Conservation (phyloP, 2,113 vertebrate genomes). For the Pholis gunnellus region DNA sequence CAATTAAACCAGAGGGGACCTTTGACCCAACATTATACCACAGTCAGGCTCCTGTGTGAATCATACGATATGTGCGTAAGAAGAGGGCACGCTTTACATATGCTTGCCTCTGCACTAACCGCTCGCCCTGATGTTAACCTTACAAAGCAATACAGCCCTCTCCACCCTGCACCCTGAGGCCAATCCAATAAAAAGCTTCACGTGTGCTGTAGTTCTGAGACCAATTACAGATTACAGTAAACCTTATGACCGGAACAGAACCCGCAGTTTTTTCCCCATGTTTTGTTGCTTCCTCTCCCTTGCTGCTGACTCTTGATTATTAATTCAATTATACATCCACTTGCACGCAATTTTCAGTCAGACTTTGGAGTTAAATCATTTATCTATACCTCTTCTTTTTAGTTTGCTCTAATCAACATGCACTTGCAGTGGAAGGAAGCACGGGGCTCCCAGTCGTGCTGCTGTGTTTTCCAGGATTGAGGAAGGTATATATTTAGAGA, state of each 20-base stretch:
- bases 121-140: constrained; percentile 66
- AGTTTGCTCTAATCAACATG: constrained; percentile 12
- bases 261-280: fast-evolving
- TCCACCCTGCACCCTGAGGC: constrained; percentile 23
- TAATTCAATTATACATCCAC: constrained; percentile 18
- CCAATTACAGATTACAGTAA: constrained; percentile 55
- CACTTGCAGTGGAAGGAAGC: constrained; percentile 3
- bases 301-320: background rate
- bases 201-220: constrained; percentile 20
- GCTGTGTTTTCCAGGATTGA: constrained; percentile 41
- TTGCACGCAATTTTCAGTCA: background rate
- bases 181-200: constrained; percentile 49
- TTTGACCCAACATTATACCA: constrained; percentile 76
- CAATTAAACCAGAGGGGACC: constrained; percentile 80
- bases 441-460: background rate
- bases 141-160: constrained; percentile 49
- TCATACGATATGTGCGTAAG: constrained; percentile 53
- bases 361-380: constrained; percentile 20
- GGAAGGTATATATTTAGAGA: constrained; percentile 44
- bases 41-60: constrained; percentile 69
- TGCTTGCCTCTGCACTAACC: constrained; percentile 73
- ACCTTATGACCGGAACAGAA: constrained; percentile 30
- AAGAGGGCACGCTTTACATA: constrained; percentile 67
- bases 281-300: constrained; percentile 16
- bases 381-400: constrained; percentile 19